phyloP scores from a whole-genome alignment of 2,888 invertebrate species.

The Spialia ferax region DNA sequence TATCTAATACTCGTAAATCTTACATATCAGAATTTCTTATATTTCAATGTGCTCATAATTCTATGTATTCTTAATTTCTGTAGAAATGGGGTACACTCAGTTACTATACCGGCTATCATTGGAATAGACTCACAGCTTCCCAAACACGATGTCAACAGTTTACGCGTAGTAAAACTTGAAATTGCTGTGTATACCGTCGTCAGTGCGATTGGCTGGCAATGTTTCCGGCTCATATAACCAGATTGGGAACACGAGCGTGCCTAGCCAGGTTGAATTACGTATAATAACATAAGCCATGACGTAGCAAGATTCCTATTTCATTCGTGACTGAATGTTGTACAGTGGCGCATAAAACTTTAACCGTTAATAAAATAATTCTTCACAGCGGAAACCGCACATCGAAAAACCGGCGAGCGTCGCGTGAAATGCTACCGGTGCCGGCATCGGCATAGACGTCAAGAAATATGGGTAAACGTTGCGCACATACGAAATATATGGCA shows the following conservation, averaged over 20 bases:
- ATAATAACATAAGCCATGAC: constrained; percentile 53
- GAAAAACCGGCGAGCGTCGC: constrained; percentile 77
- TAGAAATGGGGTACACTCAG: no score
- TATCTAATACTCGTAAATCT: no score
- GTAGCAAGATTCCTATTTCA: constrained; percentile 61
- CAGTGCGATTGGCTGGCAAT: constrained; percentile 54
- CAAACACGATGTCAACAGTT: constrained; percentile 47
- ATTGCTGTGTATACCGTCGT: constrained; percentile 47
- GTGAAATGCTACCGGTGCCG: constrained; percentile 77
- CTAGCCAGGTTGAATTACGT: constrained; percentile 59
- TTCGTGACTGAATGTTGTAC: constrained; percentile 70
- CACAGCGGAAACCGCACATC: constrained; percentile 77
- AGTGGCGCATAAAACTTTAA: constrained; percentile 59
- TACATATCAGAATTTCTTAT: no score
- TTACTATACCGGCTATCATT: constrained; percentile 15
- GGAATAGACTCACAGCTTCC: constrained; percentile 14
- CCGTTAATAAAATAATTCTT: constrained; percentile 77
- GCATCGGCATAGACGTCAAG: constrained; percentile 68
- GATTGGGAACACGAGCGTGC: constrained; percentile 61
- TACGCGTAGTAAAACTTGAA: constrained; percentile 59
- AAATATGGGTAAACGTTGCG: constrained; percentile 72
- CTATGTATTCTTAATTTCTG: no score
- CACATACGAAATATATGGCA: constrained; percentile 69
- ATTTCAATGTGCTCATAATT: no score
- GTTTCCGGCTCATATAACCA: constrained; percentile 63